Evolutionary conservation across 1,140 invertebrate genomes (phyloP), one percentile per base, ranked within the genome.

Genomic region (Venturia canescens): DNA sequence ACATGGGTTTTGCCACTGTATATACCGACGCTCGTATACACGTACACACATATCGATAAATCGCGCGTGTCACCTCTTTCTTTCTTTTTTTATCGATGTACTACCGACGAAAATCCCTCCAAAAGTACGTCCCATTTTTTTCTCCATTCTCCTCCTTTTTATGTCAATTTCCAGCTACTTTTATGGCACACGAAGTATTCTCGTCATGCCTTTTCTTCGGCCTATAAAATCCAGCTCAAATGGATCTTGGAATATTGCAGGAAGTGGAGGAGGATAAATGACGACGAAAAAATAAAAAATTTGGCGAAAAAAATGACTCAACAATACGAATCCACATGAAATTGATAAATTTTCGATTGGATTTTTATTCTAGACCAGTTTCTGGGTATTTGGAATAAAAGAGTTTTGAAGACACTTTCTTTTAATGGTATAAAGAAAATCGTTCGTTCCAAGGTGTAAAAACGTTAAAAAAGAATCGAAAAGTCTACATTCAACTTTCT

Each of bases 11-110:
- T 34, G 1, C 15, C 29, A 69, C 31, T 31, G 38, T 63, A 66
- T 44, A 63, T n/a, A n/a, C n/a, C n/a, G n/a, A n/a, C n/a, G n/a
- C n/a, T n/a, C n/a, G n/a, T n/a, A n/a, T 16, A 26, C 29, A 31
- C 87, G 81, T 16, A 34, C 26, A 63, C 15, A 38, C 4, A 60
- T 57, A 26, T 82, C 72, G 83, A 84, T 84, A 84, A 84, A 86
- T 87, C 85, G 84, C 88, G 87, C 88, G 87, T 83, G 79, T 89
- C 85, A 88, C 88, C 88, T 88, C 83, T 83, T 83, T 23, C 21
- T 38, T 57, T 57, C 27, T n/a, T n/a, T 75, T 57, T 70, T 70
- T 21, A 16, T 70, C 67, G 27, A n/a, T n/a, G 67, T 76, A 79
- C 78, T n/a, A n/a, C n/a, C n/a, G n/a, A n/a, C 71, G 53, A 74